Evolutionary conservation across 2,888 invertebrate genomes (phyloP), one percentile per base, ranked within the genome.

Genomic region (Drosophila maculinotata): DNA sequence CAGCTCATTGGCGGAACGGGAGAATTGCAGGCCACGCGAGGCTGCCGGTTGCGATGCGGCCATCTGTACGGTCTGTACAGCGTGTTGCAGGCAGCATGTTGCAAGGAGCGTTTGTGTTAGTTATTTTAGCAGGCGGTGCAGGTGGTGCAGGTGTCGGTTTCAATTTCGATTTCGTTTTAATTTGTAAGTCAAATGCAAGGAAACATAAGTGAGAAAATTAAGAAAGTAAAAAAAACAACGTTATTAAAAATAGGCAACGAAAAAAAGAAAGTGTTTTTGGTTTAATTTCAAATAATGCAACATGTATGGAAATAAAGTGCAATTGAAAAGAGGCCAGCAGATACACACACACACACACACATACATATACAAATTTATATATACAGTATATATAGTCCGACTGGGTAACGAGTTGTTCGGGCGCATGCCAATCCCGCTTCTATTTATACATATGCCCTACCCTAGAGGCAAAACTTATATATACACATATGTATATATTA

Each of bases 1-100:
- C 28, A 85, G 42, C 35, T 88, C 79, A 62, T 70, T 72, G 52
- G 91, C 91, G 33, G 91, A 91, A 23, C 88, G 89, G 0, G 91
- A 92, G 49, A 59, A 75, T 36, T 81, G 84, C 41, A 91, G 67
- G 25, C 73, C 73, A 26, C 80, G 77, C 48, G 28, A 20, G 47
- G 58, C 54, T 64, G 36, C 42, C 44, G 53, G 3, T 2, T 57
- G 6, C 35, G 38, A 14, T 1, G 64, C 17, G 1, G 20, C 63
- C 66, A 84, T 12, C 42, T 58, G 42, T 28, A 53, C 36, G 38
- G 75, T 74, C 85, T 84, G 51, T 14, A 31, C 23, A 47, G 41
- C 60, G 9, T 14, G 28, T 17, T 38, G 44, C 59, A 39, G 60
- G 28, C 4, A n/a, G n/a, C n/a, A n/a, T n/a, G n/a, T n/a, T n/a